Percentiles rank a stretch among this genome's conserved stretches.
Evolutionary conservation across 2,888 invertebrate genomes (phyloP).

Genomic region (Trimorus sp.): DNA sequence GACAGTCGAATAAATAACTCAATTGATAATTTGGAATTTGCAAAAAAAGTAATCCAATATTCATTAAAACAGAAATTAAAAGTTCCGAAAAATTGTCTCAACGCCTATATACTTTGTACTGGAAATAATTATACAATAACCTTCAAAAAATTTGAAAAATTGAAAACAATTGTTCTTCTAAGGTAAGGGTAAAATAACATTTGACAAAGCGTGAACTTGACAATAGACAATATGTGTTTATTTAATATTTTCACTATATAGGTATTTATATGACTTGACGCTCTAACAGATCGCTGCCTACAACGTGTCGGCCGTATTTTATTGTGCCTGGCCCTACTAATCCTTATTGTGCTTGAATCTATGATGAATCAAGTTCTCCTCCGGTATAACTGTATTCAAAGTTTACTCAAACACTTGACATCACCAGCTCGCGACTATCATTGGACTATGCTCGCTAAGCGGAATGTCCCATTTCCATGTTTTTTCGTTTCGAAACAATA

Average conservation of each 20-base stretch:
- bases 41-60: too few species aligned
- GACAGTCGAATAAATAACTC: too few species aligned
- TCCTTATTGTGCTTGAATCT: conserved; percentile 80
- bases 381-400: conserved; percentile 64
- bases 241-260: conserved; percentile 80
- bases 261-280: conserved; percentile 79
- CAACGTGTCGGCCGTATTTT: conserved; percentile 80
- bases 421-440: conserved; percentile 70
- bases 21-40: too few species aligned
- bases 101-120: too few species aligned
- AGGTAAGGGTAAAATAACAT: conserved; percentile 30
- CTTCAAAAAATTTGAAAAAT: neutral
- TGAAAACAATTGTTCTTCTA: neutral
- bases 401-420: conserved; percentile 64
- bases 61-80: too few species aligned
- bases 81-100: too few species aligned
- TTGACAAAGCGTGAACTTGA: conserved; percentile 67
- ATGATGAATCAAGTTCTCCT: conserved; percentile 70
- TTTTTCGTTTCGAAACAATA: conserved; percentile 34
- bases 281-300: conserved; percentile 81
- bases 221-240: conserved; percentile 81
- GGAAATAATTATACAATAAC: too few species aligned
- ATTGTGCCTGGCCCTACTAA: conserved; percentile 81
- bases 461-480: conserved; percentile 53
- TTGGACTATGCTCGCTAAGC: conserved; percentile 70